Evolutionary conservation across 2,888 invertebrate species (phyloP).

Genomic region (Zaprionus bogoriensis): DNA sequence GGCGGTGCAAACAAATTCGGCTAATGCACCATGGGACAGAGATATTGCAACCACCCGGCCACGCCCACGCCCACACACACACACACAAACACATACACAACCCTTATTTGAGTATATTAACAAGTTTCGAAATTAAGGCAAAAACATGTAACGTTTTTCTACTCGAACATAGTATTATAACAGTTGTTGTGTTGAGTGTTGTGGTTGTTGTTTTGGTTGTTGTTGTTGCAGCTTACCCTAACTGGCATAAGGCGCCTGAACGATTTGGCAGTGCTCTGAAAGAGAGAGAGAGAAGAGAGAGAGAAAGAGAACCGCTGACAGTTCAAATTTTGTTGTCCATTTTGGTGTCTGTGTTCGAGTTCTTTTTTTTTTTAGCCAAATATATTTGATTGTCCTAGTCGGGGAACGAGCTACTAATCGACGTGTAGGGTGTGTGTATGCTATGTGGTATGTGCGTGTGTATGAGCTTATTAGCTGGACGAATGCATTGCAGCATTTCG

Average conservation of each 20-base stretch:
- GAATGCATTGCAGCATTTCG: no score
- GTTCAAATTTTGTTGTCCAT: slow-evolving; percentile 59
- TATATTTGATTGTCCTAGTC: slow-evolving; percentile 39
- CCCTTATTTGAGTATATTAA: slow-evolving; percentile 54
- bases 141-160: slow-evolving; percentile 27
- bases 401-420: slow-evolving; percentile 40
- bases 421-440: slow-evolving; percentile 2
- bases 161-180: slow-evolving; percentile 39
- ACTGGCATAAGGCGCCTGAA: slow-evolving; percentile 81
- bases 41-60: slow-evolving; percentile 11
- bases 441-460: slow-evolving; percentile 1
- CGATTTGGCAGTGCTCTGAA: slow-evolving; percentile 77
- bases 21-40: slow-evolving; percentile 47
- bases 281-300: slow-evolving; percentile 65
- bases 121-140: slow-evolving; percentile 48
- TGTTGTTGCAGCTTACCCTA: slow-evolving; percentile 79
- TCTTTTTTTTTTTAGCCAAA: slow-evolving; percentile 46
- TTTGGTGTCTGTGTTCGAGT: slow-evolving; percentile 3
- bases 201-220: slow-evolving; percentile 39
- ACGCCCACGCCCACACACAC: slow-evolving; percentile 21
- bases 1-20: slow-evolving; percentile 74
- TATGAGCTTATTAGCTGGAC: no score
- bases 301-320: slow-evolving; percentile 56
- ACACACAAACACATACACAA: slow-evolving; percentile 31
- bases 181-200: slow-evolving; percentile 35